These are phyloP conservation scores for Sebastes diploproa DNA, from an alignment of 2,797 vertebrate species.

Conservation along the genomic window DNA sequence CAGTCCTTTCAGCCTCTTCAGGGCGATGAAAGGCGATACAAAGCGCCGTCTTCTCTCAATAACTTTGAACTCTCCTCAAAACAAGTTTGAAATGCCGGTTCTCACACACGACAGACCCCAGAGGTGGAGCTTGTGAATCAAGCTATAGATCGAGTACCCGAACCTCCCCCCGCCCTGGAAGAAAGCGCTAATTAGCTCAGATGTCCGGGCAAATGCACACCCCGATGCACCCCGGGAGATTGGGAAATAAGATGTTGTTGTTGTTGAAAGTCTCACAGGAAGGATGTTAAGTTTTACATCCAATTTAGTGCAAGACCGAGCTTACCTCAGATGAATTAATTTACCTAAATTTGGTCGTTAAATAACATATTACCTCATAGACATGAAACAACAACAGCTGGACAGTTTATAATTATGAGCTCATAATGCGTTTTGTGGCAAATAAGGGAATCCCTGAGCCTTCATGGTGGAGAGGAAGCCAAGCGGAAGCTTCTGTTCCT, in stretches of 20 bases:
- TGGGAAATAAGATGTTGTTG: slow-evolving; percentile 40
- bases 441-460: slow-evolving; percentile 49
- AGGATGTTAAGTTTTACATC: slow-evolving; percentile 21
- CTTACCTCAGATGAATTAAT: not conserved
- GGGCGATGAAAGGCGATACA: slow-evolving; percentile 73
- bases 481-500: slow-evolving; percentile 64
- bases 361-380: slow-evolving; percentile 1
- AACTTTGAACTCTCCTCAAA: slow-evolving; percentile 82
- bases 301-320: slow-evolving; percentile 6
- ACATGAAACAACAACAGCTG: slow-evolving; percentile 45
- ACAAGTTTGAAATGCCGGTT: slow-evolving; percentile 75
- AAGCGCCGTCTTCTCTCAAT: slow-evolving; percentile 71
- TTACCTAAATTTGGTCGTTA: not conserved
- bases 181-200: slow-evolving; percentile 79
- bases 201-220: slow-evolving; percentile 57
- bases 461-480: slow-evolving; percentile 49
- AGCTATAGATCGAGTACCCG: slow-evolving; percentile 53
- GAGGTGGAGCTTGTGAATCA: slow-evolving; percentile 74
- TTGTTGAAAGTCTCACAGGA: not conserved
- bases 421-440: slow-evolving; percentile 35
- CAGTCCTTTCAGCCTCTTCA: slow-evolving; percentile 75
- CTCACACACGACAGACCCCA: slow-evolving; percentile 77
- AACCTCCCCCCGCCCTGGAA: slow-evolving; percentile 47
- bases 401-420: slow-evolving; percentile 36
- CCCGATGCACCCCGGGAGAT: slow-evolving; percentile 44